Base-by-base conservation (phyloP, 2,113 vertebrate genomes). In the Acrocephalus kingi region DNA sequence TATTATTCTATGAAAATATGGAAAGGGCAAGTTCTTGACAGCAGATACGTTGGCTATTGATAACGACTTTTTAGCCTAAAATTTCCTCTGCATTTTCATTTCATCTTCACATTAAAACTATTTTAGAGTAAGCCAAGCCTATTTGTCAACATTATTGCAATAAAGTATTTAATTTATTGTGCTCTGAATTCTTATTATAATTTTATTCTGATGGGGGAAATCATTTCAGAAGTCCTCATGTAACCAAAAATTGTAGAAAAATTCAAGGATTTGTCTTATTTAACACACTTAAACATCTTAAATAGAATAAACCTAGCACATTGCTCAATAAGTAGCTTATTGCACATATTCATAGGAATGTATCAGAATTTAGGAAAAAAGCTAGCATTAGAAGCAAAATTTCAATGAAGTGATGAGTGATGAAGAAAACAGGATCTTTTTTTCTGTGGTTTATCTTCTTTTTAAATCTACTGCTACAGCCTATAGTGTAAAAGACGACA, bases 41-140 rank as follows among this genome's bases (percentile, higher is more conserved):
- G 55, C n/a, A 54, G 37, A 24, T 48, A 39, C 1, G 0, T 0
- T 30, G 27, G 21, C 22, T 55, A 52, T n/a, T 2, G 15, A 39
- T 23, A 28, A 55, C 30, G 21, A 72, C 4, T 11, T 63, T 78
- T 72, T 58, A 82, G 30, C 13, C 13, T 5, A 4, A 24, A 0
- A 7, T 63, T 28, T 4, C 9, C 5, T 14, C 19, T 25, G 7
- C 22, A 27, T 62, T 89, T 93, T 81, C 6, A 37, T 56, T 81
- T 84, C 49, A 63, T 37, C 25, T 39, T 84, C 54, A 68, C 13
- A n/a, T 58, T 41, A 37, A 64, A 68, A 43, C 10, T 31, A 19
- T 19, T 63, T 77, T 28, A 52, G 8, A 68, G 41, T 14, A 84
- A 87, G 28, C 4, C 1, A 30, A 51, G 71, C 4, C 13, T 51